A percentile compares a stretch with the other conserved stretches of the same genome.
Evolutionary conservation across 2,113 vertebrate genomes (phyloP).

Genomic region (Anthoscopus minutus): DNA sequence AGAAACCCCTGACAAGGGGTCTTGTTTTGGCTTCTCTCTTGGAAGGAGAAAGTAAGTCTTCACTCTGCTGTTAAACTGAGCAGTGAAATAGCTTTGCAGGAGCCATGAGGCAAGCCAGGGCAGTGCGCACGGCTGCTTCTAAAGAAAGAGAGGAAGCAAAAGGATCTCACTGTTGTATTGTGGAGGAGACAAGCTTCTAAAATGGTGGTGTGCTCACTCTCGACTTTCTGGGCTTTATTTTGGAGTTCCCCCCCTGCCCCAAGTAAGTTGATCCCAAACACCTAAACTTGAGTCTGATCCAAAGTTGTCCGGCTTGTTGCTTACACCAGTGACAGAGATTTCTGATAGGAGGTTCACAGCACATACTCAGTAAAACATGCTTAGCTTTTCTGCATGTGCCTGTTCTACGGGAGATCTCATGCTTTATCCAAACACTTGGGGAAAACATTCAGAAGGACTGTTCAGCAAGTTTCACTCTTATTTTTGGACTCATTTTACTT

Average conservation of each 20-base stretch:
- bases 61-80: not conserved
- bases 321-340: fast-evolving
- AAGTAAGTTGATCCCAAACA: not conserved
- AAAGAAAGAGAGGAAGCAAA: not conserved
- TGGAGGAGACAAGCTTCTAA: not conserved
- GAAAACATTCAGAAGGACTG: not conserved
- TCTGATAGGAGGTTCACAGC: fast-evolving
- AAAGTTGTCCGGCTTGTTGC: not conserved
- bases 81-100: not conserved
- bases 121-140: fast-evolving
- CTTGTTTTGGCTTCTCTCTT: not conserved
- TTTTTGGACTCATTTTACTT: not conserved
- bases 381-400: not conserved
- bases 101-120: not conserved
- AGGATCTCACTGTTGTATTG: not conserved
- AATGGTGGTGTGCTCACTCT: fast-evolving
- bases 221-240: not conserved
- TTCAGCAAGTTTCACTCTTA: fast-evolving
- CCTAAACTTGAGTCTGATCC: not conserved
- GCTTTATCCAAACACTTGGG: not conserved
- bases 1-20: not conserved
- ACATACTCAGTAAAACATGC: fast-evolving
- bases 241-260: fast-evolving
- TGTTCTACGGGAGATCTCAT: not conserved
- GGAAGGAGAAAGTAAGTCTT: not conserved